These are phyloP conservation scores for Campoletis raptor DNA, from an alignment of 2,888 invertebrate genomes.

Conservation along the genomic window DNA sequence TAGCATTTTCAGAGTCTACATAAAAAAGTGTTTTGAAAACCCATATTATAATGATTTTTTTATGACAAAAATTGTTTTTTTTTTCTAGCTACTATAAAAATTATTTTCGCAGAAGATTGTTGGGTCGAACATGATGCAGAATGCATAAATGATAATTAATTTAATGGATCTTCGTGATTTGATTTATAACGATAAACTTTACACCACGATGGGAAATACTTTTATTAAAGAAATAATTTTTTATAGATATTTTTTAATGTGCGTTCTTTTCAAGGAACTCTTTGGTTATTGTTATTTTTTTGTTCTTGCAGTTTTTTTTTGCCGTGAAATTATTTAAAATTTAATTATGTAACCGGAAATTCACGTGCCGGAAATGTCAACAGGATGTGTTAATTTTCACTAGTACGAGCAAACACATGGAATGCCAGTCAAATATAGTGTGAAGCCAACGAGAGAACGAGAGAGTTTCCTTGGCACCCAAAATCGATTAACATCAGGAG, in stretches of 20 bases:
- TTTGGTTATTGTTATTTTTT: not conserved
- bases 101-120: not conserved
- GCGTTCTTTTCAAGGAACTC: not conserved
- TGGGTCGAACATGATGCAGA: not conserved
- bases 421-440: not conserved
- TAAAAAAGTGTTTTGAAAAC: not conserved
- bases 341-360: not conserved
- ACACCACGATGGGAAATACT: not conserved
- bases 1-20: not conserved
- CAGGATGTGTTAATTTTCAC: conserved; percentile 11
- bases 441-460: conserved; percentile 3
- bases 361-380: not conserved
- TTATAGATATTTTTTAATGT: not conserved
- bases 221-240: not conserved
- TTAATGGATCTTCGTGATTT: not conserved
- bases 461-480: not conserved
- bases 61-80: not conserved
- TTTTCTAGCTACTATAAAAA: not conserved
- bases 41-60: not conserved
- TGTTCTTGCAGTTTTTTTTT: not conserved
- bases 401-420: conserved; percentile 15
- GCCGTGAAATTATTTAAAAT: not conserved
- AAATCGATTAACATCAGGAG: conserved; percentile 10
- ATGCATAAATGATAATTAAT: not conserved
- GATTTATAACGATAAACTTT: not conserved